Percentiles rank a stretch among this genome's conserved stretches.
Conservation (phyloP, 1,140 invertebrate species). For the Macrocentrus cingulum region DNA sequence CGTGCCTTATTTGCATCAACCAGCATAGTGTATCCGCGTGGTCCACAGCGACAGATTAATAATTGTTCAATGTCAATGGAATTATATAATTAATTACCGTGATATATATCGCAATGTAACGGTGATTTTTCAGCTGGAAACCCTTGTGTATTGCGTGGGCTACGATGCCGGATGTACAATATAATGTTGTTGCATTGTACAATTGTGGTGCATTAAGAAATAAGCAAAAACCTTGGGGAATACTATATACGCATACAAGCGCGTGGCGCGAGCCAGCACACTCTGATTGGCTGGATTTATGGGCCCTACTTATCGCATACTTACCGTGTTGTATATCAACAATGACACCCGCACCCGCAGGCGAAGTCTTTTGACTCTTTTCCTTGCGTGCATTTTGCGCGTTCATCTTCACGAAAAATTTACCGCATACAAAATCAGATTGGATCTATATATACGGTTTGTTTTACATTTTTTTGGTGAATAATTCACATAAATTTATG, state of each 20-base stretch:
- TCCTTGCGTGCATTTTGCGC: slow-evolving; percentile 13
- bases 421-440: not conserved
- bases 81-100: no score
- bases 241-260: slow-evolving; percentile 9
- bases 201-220: not conserved
- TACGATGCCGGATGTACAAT: not conserved
- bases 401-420: slow-evolving; percentile 11
- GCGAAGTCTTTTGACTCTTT: slow-evolving; percentile 26
- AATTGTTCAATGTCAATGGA: no score
- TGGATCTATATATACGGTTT: not conserved
- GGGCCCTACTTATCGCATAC: slow-evolving; percentile 58
- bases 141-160: no score
- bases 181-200: not conserved
- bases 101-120: no score
- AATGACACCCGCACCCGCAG: slow-evolving; percentile 58
- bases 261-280: slow-evolving; percentile 44
- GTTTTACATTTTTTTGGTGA: not conserved
- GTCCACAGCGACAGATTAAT: no score
- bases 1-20: no score
- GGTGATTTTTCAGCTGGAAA: no score
- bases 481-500: not conserved
- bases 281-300: slow-evolving; percentile 58
- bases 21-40: no score
- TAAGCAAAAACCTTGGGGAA: slow-evolving; percentile 4
- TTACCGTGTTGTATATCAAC: slow-evolving; percentile 60